Evolutionary conservation across 2,888 invertebrate genomes (phyloP).

Genomic region (Crematogaster levior): DNA sequence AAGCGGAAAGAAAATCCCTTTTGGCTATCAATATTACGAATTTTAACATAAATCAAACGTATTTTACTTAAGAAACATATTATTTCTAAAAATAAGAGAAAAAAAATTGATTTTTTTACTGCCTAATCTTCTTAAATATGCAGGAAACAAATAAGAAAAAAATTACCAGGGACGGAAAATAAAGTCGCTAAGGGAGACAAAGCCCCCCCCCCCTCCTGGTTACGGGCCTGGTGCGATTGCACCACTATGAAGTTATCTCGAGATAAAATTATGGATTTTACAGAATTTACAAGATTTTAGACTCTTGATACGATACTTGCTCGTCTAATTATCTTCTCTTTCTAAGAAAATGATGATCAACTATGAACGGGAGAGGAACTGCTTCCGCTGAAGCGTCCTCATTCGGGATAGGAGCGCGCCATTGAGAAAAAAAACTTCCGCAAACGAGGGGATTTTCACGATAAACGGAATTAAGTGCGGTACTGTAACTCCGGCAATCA

Average conservation of each 20-base stretch:
- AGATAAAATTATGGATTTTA: not conserved
- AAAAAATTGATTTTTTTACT: no score
- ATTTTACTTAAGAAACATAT: no score
- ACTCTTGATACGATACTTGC: not conserved
- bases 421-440: conserved; percentile 41
- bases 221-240: no score
- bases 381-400: not conserved
- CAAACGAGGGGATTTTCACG: conserved; percentile 39
- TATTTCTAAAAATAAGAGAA: no score
- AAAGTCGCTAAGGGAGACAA: no score
- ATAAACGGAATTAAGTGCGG: conserved; percentile 55
- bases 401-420: not conserved
- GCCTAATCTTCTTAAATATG: no score
- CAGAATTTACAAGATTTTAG: not conserved
- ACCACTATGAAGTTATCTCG: not conserved
- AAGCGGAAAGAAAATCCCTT: no score
- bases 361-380: not conserved
- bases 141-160: no score
- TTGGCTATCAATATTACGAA: no score
- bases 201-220: no score
- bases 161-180: no score
- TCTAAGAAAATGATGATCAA: not conserved
- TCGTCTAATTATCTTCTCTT: not conserved
- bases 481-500: conserved; percentile 54
- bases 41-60: no score